A percentile compares a stretch with the other conserved stretches of the same genome.
phyloP scores from a whole-genome alignment of 2,888 invertebrate species.

The Agrochola lychnidis region DNA sequence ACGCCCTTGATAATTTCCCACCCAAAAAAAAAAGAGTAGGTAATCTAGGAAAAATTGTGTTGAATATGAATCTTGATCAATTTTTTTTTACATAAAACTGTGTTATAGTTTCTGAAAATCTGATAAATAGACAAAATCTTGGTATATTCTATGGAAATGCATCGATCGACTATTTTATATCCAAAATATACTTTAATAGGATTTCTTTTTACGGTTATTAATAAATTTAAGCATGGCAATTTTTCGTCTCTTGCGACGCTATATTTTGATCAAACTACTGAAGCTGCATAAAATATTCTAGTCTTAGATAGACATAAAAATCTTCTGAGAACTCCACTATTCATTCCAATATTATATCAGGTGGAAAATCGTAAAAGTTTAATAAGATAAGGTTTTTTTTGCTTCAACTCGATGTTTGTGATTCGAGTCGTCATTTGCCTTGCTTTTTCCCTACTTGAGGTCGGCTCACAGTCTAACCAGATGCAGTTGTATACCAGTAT shows the following conservation, averaged over 20 bases:
- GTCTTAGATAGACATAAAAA: slow-evolving; percentile 9
- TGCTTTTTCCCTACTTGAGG: not conserved
- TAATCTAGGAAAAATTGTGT: too few relatives aligned
- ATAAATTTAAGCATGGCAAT: slow-evolving; percentile 4
- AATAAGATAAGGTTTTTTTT: slow-evolving; percentile 12
- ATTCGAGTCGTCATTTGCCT: not conserved
- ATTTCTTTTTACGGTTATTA: slow-evolving; percentile 9
- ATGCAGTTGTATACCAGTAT: not conserved
- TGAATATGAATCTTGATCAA: not conserved
- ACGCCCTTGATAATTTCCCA: too few relatives aligned
- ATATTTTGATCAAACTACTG: slow-evolving; percentile 37
- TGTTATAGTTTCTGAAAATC: not conserved
- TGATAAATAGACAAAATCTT: not conserved
- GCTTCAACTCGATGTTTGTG: not conserved
- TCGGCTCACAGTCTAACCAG: not conserved
- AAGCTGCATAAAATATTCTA: slow-evolving; percentile 44
- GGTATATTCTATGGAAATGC: not conserved
- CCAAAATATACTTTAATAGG: not conserved
- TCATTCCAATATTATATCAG: slow-evolving; percentile 25
- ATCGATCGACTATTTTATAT: slow-evolving; percentile 6
- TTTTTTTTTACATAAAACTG: not conserved
- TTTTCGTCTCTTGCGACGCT: slow-evolving; percentile 19
- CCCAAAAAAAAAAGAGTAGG: too few relatives aligned
- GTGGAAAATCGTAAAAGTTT: slow-evolving; percentile 34
- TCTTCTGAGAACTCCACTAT: slow-evolving; percentile 6